Base-by-base conservation (phyloP, 35 echinoderm and acorn worm species). In the Apostichopus parvimensis region DNA sequence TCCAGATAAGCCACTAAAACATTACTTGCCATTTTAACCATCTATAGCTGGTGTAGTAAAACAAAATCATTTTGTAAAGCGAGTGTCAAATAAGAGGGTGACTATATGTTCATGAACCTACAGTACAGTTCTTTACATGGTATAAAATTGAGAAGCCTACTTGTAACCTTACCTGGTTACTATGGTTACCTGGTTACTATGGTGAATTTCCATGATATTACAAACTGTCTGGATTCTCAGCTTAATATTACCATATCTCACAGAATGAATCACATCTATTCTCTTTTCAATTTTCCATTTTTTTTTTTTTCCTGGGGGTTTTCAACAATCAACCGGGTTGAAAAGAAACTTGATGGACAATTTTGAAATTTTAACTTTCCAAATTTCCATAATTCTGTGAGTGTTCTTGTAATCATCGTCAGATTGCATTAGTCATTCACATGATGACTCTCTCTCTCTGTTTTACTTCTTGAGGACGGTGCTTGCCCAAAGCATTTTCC, bases 351-450 rank as follows among this genome's bases (percentile, higher is more conserved):
- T 45, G 34, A 45, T 45, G 34, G 34, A 45, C 34, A 45, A 79
- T 18, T 79, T 14, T 79, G 10, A 79, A 45, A 22, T 1, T 10
- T 79, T 79, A 79, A 79, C 21, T 68, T 68, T 68, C 64, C 18
- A 68, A 0, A 68, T 68, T 68, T 68, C 18, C 11, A 14, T 18
- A 68, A 68, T 68, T 68, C 1, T 68, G 64, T 79, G 77, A 18
- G 77, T 79, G 77, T 79, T 79, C 77, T 79, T 79, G 77, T 22
- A 79, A 79, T 79, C 77, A 79, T 79, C 21, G 77, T 22, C 77
- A 79, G 14, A 18, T 18, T 22, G 77, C 77, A 79, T 79, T 79
- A 79, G 77, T 79, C 77, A 79, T 79, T 79, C 77, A 22, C 77
- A 79, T 22, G 13, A 22, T 22, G 77, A 79, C 77, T 79, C 77